Base-by-base conservation (phyloP, 2,113 vertebrate species). In the Haplochromis vanheusdeni region DNA sequence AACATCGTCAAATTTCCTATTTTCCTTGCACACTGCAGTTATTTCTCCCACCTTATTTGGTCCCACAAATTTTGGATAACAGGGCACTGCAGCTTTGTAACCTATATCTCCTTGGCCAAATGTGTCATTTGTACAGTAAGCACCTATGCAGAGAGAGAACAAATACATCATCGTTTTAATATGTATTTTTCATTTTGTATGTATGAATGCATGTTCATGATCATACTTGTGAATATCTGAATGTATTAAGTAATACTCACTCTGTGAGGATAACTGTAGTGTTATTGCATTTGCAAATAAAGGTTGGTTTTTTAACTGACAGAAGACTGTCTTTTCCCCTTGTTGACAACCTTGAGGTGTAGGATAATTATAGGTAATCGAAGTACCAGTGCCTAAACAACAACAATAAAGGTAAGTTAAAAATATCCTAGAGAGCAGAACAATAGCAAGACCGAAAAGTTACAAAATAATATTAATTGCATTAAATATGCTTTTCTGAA, bases 81-180 rank as follows among this genome's bases (percentile, higher is more conserved):
- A 94, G 13, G 21, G 1, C 33, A 3, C 79, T 0, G 0, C 0
- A 11, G 31, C 47, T 3, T 0, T 2, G 0, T 90, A 81, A 3
- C 2, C 16, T 12, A 8, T 0, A 4, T 4, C 3, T 75, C 92
- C 92, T 40, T 19, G 2, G 8, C 94, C 94, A 75, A 52, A 93
- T 2, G 1, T 7, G 0, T 9, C 1, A 5, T n/a, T 10, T 3
- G 3, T 1, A 55, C 77, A 80, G 11, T 9, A 2, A 42, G 40
- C 12, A 40, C 9, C 40, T 42, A 42, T 42, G 6, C 0, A 45
- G 11, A 55, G 21, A 54, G 52, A 54, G 52, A 54, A 54, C 1
- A 54, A 54, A 54, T 54, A 54, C 52, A 23, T 54, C 10, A 54
- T 6, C n/a, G 52, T 54, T 54, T 54, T 54, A 54, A 54, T 23